Conservation (phyloP, 2,113 vertebrate genomes). For the Etheostoma cragini region DNA sequence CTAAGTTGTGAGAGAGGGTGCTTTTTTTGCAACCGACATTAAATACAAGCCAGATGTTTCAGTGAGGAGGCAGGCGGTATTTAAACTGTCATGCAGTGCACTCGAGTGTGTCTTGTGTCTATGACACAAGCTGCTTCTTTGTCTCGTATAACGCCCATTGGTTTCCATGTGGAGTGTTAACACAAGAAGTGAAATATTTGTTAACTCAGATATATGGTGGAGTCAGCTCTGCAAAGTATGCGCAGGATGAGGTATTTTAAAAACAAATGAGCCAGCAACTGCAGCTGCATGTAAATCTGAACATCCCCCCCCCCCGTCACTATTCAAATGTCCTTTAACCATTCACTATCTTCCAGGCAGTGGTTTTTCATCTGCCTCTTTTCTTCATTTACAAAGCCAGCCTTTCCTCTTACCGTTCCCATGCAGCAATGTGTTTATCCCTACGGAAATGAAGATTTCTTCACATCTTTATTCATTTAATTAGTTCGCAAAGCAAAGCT, state of each 20-base stretch:
- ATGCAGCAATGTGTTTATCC: constrained; percentile 72
- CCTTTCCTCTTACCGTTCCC: constrained; percentile 61
- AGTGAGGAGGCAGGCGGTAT: constrained; percentile 53
- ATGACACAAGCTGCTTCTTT: constrained; percentile 56
- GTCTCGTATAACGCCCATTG: constrained; percentile 43
- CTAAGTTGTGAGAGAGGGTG: constrained; percentile 47
- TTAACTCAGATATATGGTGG: constrained; percentile 65
- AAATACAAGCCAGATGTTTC: constrained; percentile 71
- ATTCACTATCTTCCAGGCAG: constrained; percentile 53
- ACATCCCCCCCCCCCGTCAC: constrained; percentile 26
- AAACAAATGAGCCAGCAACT: constrained; percentile 78
- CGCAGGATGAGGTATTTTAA: constrained; percentile 69
- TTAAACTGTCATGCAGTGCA: constrained; percentile 59
- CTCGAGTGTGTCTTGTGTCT: constrained; percentile 31
- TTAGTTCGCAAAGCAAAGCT: constrained; percentile 73
- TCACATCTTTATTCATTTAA: constrained; percentile 79
- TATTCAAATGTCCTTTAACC: constrained; percentile 67
- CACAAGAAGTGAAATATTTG: constrained; percentile 68
- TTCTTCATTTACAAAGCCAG: constrained; percentile 64
- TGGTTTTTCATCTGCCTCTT: constrained; percentile 56
- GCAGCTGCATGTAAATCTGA: constrained; percentile 73
- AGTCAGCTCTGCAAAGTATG: constrained; percentile 63
- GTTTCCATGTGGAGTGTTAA: constrained; percentile 55
- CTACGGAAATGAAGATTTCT: constrained; percentile 73
- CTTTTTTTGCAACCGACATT: constrained; percentile 29